phyloP scores from a whole-genome alignment of 2,113 vertebrate genomes.

The Pantherophis guttatus region DNA sequence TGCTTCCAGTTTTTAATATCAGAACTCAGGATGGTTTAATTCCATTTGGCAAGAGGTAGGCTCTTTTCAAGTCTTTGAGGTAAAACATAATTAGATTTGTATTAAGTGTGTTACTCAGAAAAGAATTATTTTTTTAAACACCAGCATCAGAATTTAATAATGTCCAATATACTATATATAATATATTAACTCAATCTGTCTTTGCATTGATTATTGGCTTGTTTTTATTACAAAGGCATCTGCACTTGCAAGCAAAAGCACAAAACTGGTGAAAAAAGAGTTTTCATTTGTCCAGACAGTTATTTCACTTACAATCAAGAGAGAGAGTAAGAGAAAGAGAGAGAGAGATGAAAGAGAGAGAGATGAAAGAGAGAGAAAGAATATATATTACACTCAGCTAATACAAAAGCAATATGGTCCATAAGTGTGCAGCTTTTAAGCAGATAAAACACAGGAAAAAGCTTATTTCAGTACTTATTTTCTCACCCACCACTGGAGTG shows the following conservation, averaged over 20 bases:
- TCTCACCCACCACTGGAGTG: background rate
- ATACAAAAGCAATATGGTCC: background rate
- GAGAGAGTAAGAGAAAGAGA: background rate
- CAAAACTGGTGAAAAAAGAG: background rate
- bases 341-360: no score
- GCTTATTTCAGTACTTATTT: no score
- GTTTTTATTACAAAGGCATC: background rate
- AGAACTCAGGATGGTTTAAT: background rate
- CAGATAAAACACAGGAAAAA: background rate
- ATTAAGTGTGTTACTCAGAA: background rate
- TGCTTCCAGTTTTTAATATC: background rate
- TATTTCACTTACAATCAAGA: background rate
- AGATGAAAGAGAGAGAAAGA: no score
- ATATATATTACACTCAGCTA: background rate
- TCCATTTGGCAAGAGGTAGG: background rate
- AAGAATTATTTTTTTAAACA: fast-evolving
- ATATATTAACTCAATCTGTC: background rate
- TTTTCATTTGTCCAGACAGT: background rate
- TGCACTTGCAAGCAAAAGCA: background rate
- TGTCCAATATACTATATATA: background rate
- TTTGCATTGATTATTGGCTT: background rate
- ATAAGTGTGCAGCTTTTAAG: background rate
- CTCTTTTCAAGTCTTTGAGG: background rate
- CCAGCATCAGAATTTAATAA: fast-evolving
- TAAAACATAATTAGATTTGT: background rate